A percentile compares a stretch with the other conserved stretches of the same genome.
These are phyloP conservation scores for Eidolon helvum DNA, from an alignment of 2,113 vertebrate species.

Conservation along the genomic window DNA sequence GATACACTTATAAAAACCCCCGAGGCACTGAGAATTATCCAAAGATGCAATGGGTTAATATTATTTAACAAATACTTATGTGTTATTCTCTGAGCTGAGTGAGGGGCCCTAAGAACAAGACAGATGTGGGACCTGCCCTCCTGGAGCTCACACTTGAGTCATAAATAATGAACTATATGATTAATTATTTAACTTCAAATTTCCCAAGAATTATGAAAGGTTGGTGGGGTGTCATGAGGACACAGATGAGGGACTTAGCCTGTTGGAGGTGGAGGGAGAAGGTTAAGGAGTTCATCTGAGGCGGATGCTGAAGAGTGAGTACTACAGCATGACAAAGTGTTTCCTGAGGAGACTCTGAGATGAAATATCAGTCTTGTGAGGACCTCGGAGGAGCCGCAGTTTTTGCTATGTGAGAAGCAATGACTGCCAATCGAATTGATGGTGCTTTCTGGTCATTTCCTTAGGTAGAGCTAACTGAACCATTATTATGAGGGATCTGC, in stretches of 20 bases:
- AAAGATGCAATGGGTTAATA: background rate
- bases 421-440: background rate
- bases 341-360: background rate
- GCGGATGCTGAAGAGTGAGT: background rate
- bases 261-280: too few relatives aligned
- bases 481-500: background rate
- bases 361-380: background rate
- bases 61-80: background rate
- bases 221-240: background rate
- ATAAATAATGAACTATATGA: background rate
- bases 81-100: background rate
- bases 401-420: background rate
- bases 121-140: background rate
- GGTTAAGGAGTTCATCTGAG: background rate
- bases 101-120: background rate
- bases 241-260: background rate
- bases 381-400: background rate
- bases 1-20: background rate
- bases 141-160: background rate
- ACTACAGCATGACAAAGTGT: background rate
- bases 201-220: background rate
- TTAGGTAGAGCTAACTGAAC: background rate
- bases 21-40: background rate
- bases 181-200: background rate
- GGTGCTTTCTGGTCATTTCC: background rate